Evolutionary conservation across 2,797 vertebrate species (phyloP).

Genomic region (Syngnathus acus): DNA sequence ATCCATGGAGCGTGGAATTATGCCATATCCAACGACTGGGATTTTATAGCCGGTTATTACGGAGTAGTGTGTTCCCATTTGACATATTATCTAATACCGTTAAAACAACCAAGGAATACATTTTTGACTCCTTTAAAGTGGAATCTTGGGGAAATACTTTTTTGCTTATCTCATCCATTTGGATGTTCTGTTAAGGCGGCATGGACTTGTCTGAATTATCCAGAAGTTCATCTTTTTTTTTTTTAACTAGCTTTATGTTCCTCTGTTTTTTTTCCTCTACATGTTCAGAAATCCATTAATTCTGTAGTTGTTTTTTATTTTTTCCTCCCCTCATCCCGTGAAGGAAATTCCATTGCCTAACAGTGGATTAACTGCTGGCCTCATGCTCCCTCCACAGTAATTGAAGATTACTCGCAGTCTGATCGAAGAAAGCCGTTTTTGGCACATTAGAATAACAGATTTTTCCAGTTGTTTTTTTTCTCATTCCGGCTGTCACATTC

Average conservation of each 20-base stretch:
- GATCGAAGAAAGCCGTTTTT: conserved; percentile 54
- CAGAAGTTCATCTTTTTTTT: conserved; percentile 27
- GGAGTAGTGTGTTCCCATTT: conserved; percentile 19
- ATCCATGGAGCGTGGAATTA: conserved; percentile 54
- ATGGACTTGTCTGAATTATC: conserved; percentile 35
- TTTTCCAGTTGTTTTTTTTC: conserved; percentile 69
- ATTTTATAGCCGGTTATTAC: conserved; percentile 29
- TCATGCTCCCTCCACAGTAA: conserved; percentile 48
- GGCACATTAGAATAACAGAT: conserved; percentile 47
- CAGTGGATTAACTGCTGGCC: conserved; percentile 63
- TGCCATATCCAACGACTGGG: conserved; percentile 34
- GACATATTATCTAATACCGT: conserved; percentile 20
- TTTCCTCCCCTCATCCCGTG: conserved; percentile 49
- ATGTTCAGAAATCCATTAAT: conserved; percentile 51
- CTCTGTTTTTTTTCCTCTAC: conserved; percentile 32
- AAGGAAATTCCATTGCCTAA: conserved; percentile 57
- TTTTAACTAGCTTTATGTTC: conserved; percentile 21
- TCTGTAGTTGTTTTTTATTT: conserved; percentile 48
- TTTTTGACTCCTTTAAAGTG: conserved; percentile 14
- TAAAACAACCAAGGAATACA: conserved; percentile 49
- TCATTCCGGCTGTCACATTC: conserved; percentile 87
- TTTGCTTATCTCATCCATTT: conserved; percentile 26
- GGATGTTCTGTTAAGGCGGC: conserved; percentile 33
- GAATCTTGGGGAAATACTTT: conserved; percentile 30
- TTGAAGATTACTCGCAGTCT: conserved; percentile 58